Evolutionary conservation across 2,113 vertebrate species (phyloP).

Genomic region (Xiphorhynchus elegans): DNA sequence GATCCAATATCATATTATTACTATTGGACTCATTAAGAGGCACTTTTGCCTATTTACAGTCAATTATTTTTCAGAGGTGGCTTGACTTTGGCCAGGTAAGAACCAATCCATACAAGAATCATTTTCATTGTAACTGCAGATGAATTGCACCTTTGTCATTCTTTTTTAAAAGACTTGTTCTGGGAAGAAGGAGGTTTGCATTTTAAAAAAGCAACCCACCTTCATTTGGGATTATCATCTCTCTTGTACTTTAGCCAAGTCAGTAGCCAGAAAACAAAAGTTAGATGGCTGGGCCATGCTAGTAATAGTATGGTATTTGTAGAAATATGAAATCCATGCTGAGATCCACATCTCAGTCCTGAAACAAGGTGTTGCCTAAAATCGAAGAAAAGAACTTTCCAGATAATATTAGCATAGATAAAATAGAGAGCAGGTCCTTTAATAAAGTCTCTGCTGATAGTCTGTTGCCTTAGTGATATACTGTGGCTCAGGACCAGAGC

Average conservation of each 20-base stretch:
- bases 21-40: not conserved
- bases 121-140: constrained; percentile 17
- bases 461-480: not conserved
- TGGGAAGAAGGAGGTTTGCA: not conserved
- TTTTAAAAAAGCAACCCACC: not conserved
- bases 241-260: not conserved
- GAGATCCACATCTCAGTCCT: not conserved
- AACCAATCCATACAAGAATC: constrained; percentile 23
- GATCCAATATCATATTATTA: not conserved
- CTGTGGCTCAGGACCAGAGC: not conserved
- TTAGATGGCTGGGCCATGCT: accelerated
- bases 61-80: constrained; percentile 14
- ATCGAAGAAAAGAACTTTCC: too few species aligned
- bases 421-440: too few species aligned
- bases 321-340: not conserved
- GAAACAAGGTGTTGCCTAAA: not conserved
- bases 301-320: not conserved
- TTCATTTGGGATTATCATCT: not conserved
- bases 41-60: not conserved
- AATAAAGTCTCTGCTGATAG: not conserved
- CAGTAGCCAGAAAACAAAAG: not conserved
- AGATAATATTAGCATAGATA: too few species aligned
- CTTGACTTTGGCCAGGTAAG: not conserved
- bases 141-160: not conserved
- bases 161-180: not conserved